Evolutionary conservation across 2,888 invertebrate species (phyloP), one percentile per base, ranked within the genome.

Genomic region (Proisotoma minuta): DNA sequence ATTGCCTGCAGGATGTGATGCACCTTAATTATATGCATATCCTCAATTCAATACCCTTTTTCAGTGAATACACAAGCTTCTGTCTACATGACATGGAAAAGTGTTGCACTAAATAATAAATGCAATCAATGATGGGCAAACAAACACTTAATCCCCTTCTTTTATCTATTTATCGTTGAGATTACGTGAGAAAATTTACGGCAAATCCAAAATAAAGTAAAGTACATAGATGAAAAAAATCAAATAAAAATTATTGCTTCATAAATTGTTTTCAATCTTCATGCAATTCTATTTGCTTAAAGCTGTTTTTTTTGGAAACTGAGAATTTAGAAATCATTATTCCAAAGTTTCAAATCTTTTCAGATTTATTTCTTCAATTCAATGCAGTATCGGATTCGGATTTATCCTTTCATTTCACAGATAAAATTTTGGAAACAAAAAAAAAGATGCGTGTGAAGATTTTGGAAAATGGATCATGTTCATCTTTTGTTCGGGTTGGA

Each of bases 401-500:
- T 52, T 52, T 52, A 52, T 52, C 34, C 20, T 54, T 18, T 54
- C 39, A 12, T 34, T 29, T 20, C 10, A n/a, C 4, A 43, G 43
- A n/a, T 18, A 43, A 43, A 43, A 43, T 50, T 22, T 5, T 10
- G 23, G 20, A 24, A 24, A 22, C 2, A 20, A 54, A 10, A 29
- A 54, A 54, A 54, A 54, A 54, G 29, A 54, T 54, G 53, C 53
- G 53, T 54, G 53, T 54, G 53, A 54, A 54, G 53, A 54, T 54
- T 54, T 51, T 39, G 29, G n/a, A 52, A 52, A 52, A 52, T 52
- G 53, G 53, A 39, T 54, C 53, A 54, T 54, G 23, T 29, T 34
- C 27, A 10, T 29, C 39, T 34, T 23, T 4, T 29, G 29, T 20
- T 10, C 20, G 15, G 5, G 43, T 34, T 34, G 18, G 43, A 8